Percentiles rank a stretch among this genome's conserved stretches.
Conservation (phyloP, 2,113 vertebrate species). For the Ctenomys sociabilis region DNA sequence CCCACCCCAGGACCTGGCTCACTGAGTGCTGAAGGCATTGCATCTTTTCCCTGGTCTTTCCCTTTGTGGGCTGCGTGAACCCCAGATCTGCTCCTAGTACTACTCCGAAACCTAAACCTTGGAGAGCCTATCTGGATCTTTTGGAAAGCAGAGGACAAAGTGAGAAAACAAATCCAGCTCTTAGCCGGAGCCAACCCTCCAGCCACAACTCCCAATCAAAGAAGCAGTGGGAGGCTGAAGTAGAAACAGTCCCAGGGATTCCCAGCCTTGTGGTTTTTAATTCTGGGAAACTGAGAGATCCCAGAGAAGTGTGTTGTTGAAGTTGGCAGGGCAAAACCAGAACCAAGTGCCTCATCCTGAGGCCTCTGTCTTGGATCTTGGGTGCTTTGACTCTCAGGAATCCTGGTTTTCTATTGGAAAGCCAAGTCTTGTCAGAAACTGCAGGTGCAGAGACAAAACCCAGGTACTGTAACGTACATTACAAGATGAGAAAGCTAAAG, state of each 20-base stretch:
- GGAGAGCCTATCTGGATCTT: not conserved
- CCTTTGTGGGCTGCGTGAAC: not conserved
- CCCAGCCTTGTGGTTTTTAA: not conserved
- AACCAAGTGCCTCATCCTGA: not conserved
- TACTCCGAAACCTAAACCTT: not conserved
- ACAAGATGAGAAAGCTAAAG: not conserved
- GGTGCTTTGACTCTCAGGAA: not conserved
- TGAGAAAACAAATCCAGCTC: not conserved
- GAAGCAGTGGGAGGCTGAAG: not conserved
- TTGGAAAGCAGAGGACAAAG: accelerated
- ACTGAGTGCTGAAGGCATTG: not conserved
- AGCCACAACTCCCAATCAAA: not conserved
- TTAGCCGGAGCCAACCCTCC: not conserved
- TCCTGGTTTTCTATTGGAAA: not conserved
- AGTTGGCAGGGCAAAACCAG: not conserved
- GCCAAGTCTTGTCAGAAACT: not conserved
- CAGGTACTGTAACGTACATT: not conserved
- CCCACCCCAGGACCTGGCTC: not conserved
- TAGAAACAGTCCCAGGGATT: not conserved
- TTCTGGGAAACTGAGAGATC: not conserved
- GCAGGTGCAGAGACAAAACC: not conserved
- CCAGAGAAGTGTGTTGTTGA: not conserved
- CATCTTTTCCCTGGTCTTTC: not conserved
- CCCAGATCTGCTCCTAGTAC: not conserved
- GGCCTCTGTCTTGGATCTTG: not conserved